phyloP scores from a whole-genome alignment of 2,888 invertebrate genomes.

The Argyresthia goedartella region DNA sequence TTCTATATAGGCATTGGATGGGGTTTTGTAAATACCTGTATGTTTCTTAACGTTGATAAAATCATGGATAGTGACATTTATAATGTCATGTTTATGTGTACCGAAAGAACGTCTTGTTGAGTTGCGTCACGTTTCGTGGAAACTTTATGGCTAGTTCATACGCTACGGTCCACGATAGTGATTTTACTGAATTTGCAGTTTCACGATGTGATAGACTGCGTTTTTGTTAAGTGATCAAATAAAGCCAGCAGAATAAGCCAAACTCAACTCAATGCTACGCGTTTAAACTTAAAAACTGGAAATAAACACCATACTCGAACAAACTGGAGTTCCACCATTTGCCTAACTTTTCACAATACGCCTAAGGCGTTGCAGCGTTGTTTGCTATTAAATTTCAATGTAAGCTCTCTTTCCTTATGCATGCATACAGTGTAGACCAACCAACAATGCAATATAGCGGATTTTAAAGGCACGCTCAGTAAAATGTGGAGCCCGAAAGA shows the following conservation, averaged over 20 bases:
- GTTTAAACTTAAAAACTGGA: background rate
- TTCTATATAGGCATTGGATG: no score
- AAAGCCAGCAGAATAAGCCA: background rate
- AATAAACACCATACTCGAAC: background rate
- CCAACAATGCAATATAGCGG: conserved; percentile 10
- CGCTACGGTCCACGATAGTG: no score
- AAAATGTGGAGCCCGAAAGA: conserved; percentile 11
- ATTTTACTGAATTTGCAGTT: no score
- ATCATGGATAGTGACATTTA: no score
- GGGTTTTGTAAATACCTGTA: no score
- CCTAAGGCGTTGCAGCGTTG: background rate
- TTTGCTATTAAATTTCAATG: background rate
- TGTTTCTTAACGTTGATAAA: no score
- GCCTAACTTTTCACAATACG: background rate
- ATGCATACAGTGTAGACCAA: background rate
- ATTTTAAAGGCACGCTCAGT: conserved; percentile 10
- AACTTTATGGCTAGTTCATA: no score
- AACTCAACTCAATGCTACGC: background rate
- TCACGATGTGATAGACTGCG: background rate
- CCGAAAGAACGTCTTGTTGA: no score
- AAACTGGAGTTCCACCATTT: no score
- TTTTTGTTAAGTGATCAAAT: background rate
- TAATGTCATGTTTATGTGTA: no score
- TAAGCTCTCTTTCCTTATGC: background rate
- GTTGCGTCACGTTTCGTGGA: no score